phyloP scores from a whole-genome alignment of 2,888 invertebrate species.

The Caenorhabditis sp. region DNA sequence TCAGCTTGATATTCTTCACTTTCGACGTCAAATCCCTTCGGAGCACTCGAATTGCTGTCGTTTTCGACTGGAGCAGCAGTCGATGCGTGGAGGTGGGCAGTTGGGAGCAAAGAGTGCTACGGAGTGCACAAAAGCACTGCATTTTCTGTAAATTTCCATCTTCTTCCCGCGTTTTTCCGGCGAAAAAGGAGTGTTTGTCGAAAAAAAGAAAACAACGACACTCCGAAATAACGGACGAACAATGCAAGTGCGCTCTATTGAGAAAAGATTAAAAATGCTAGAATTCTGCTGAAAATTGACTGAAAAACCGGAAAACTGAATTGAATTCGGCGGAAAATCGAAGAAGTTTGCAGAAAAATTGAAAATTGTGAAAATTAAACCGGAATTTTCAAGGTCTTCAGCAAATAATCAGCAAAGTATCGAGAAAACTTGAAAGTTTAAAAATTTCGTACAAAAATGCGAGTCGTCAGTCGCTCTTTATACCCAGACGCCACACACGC shows the following conservation, averaged over 20 bases:
- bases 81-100: slow-evolving; percentile 39
- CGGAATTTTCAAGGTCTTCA: background rate
- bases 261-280: no score
- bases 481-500: no score
- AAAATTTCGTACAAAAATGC: no score
- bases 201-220: background rate
- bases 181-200: background rate
- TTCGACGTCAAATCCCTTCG: slow-evolving; percentile 23
- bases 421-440: background rate
- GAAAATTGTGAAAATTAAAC: no score
- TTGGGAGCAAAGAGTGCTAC: slow-evolving; percentile 40
- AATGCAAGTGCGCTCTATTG: slow-evolving; percentile 1
- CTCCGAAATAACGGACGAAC: background rate
- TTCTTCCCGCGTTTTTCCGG: background rate
- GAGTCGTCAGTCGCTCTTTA: no score
- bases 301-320: no score
- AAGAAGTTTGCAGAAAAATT: no score
- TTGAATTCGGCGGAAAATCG: no score
- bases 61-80: slow-evolving; percentile 16
- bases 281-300: no score
- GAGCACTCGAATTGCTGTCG: background rate
- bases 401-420: no score
- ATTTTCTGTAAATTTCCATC: slow-evolving; percentile 18
- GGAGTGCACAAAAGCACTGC: slow-evolving; percentile 27
- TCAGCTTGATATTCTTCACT: slow-evolving; percentile 33